Evolutionary conservation across 2,113 vertebrate genomes (phyloP), one percentile per base, ranked within the genome.

Genomic region (Neoarius graeffei): DNA sequence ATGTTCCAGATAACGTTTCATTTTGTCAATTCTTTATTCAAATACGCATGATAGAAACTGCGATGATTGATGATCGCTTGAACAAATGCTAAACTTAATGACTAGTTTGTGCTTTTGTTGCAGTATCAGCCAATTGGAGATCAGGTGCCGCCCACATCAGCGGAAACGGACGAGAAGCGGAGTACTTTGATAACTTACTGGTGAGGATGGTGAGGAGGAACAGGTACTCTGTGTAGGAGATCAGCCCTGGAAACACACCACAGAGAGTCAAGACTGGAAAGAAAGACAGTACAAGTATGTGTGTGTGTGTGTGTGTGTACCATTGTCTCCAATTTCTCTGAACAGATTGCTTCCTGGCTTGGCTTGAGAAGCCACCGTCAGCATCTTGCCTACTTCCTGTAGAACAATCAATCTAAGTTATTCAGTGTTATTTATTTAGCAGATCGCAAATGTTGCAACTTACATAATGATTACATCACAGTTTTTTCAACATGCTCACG

Each of bases 211-310:
- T 99, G 92, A 99, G 95, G 94, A 99, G 94, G 94, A 99, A 99
- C 35, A 99, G 94, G 92, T 99, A 99, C 87, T 99, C 98, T 0
- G 97, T 97, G 91, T 99, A 99, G 60, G 98, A 99, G 88, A 99
- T 97, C 90, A 99, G 87, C n/a, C 98, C 98, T 99, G 94, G 64
- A 96, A 93, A 62, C 80, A 82, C 80, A 82, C 9, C 80, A 35
- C 1, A 20, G 15, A 35, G 56, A 20, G 77, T 57, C 35, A 76
- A 64, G 6, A 54, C 10, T 42, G 64, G 48, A 83, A 52, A 74
- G 30, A 42, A 25, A 59, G 56, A 30, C 14, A 14, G 81, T 23
- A 25, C 76, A 30, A 2, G 17, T 35, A n/a, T 17, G 48, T 54
- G 76, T 20, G 20, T 52, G 15, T 74, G 52, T 73, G 30, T 82